phyloP scores from a whole-genome alignment of 1,140 invertebrate genomes.

The Apis florea region DNA sequence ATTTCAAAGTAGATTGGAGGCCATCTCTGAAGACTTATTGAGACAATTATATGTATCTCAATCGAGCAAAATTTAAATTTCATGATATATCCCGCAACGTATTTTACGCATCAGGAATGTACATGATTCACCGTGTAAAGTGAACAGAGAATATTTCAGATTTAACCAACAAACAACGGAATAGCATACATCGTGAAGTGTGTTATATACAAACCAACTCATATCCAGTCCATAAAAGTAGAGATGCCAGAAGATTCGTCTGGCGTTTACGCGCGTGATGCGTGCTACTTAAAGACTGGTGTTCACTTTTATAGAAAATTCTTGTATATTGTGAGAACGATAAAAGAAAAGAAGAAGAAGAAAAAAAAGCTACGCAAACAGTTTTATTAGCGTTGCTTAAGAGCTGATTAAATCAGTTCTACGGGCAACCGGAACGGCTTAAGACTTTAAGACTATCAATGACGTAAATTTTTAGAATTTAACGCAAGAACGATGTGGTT shows the following conservation, averaged over 20 bases:
- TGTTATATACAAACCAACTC: neutral
- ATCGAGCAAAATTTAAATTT: too few species aligned
- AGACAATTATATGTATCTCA: too few species aligned
- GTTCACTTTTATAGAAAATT: neutral
- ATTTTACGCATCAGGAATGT: neutral
- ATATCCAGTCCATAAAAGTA: constrained; percentile 1
- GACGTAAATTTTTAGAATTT: neutral
- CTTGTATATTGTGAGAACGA: neutral
- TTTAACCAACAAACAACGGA: constrained; percentile 3
- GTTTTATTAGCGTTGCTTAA: neutral
- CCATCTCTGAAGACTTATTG: too few species aligned
- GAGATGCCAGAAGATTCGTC: neutral
- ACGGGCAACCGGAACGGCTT: neutral
- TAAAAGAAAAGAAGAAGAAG: neutral
- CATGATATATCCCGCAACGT: neutral
- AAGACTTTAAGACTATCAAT: neutral
- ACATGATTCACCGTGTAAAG: neutral
- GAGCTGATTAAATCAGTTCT: neutral
- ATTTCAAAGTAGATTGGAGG: too few species aligned
- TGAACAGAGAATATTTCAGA: neutral
- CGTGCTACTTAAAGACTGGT: neutral
- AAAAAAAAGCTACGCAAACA: neutral
- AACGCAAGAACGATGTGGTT: neutral
- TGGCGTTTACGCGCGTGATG: neutral
- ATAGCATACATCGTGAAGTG: neutral